These are phyloP conservation scores for Diceros bicornis DNA, from an alignment of 2,797 vertebrate species.

Conservation along the genomic window DNA sequence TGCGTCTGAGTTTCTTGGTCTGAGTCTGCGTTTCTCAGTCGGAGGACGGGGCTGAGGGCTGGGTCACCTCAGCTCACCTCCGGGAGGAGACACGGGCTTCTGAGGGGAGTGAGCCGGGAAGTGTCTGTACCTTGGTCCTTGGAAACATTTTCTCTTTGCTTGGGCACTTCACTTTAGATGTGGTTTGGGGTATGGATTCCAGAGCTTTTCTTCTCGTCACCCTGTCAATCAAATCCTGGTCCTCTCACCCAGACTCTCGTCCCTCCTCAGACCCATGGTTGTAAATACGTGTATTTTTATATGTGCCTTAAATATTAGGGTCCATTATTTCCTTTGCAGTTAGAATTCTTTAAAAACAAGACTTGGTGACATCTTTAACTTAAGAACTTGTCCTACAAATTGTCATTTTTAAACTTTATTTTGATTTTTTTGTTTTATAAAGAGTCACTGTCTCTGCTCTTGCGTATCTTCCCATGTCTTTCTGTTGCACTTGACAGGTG, in stretches of 20 bases:
- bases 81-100: background rate
- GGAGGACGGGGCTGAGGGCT: background rate
- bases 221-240: background rate
- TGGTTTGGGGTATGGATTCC: background rate
- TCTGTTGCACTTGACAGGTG: background rate
- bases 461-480: accelerated
- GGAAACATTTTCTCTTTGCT: background rate
- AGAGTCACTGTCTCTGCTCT: too few relatives aligned
- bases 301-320: background rate
- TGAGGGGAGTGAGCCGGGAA: background rate
- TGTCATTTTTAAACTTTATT: too few relatives aligned
- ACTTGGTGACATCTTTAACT: background rate
- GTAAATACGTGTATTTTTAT: background rate
- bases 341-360: background rate
- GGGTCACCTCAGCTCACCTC: background rate
- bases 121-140: background rate
- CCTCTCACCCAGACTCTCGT: background rate
- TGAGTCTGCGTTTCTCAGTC: background rate
- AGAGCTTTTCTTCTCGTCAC: background rate
- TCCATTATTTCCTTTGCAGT: background rate
- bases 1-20: background rate
- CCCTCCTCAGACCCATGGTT: background rate
- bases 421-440: background rate
- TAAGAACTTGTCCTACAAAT: too few relatives aligned
- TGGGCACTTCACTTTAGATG: background rate